These are phyloP conservation scores for Chrysomallon squamiferum DNA, from an alignment of 1,140 invertebrate species.

Conservation along the genomic window DNA sequence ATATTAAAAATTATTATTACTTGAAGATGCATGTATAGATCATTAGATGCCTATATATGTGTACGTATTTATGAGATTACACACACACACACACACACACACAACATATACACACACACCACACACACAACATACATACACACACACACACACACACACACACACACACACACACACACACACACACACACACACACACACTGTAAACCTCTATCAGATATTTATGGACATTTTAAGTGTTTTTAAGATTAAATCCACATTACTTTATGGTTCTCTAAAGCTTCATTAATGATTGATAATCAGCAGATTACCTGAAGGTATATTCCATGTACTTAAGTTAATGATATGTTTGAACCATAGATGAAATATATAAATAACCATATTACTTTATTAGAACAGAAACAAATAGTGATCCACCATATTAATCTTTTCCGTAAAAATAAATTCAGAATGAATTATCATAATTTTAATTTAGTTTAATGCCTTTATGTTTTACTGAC, in stretches of 20 bases:
- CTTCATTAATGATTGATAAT: background rate
- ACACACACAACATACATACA: background rate
- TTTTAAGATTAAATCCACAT: background rate
- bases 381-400: background rate
- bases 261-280: background rate
- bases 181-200: no score
- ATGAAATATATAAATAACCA: background rate
- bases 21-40: background rate
- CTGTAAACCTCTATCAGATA: background rate
- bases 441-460: background rate
- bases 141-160: background rate
- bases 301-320: background rate
- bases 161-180: no score
- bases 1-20: background rate
- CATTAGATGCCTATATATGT: background rate
- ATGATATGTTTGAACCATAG: background rate
- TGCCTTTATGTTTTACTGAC: no score
- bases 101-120: background rate
- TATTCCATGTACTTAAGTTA: background rate
- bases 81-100: background rate
- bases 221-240: background rate
- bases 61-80: background rate
- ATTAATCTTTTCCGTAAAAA: background rate
- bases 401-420: background rate
- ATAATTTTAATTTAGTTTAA: background rate